These are phyloP conservation scores for Okamejei kenojei DNA, from an alignment of 2,797 vertebrate genomes.

Conservation along the genomic window DNA sequence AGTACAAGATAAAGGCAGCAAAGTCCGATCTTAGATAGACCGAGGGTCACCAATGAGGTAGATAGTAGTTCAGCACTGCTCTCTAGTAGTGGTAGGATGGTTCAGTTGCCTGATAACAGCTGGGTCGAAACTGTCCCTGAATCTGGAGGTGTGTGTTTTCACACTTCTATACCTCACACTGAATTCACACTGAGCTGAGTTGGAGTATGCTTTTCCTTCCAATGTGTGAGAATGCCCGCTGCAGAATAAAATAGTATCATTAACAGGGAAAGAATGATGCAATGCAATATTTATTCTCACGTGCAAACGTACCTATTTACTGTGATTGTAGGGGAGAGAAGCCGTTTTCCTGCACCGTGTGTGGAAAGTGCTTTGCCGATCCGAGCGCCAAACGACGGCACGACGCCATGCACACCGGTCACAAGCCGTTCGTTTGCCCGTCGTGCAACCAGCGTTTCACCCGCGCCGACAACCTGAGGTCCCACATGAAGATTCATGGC, in stretches of 20 bases:
- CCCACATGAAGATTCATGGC: constrained; percentile 83
- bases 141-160: no score
- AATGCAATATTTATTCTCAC: not conserved
- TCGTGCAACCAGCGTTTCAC: constrained; percentile 81
- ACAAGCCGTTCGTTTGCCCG: constrained; percentile 82
- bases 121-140: no score
- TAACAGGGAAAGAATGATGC: not conserved
- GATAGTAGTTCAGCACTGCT: no score
- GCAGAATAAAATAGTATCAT: not conserved
- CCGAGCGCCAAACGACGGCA: constrained; percentile 87
- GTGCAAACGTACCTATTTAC: not conserved
- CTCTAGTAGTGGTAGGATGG: no score
- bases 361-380: constrained; percentile 86
- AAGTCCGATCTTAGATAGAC: no score
- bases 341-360: constrained; percentile 78
- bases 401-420: constrained; percentile 83
- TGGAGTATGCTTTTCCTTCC: not conserved
- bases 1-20: no score
- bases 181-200: not conserved
- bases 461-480: constrained; percentile 86
- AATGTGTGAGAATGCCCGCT: not conserved
- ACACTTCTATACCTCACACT: no score
- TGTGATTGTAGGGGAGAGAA: constrained; percentile 80
- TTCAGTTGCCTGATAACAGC: no score
- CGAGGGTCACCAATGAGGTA: no score